Base-by-base conservation (phyloP, 2,888 invertebrate species). In the Tromatobia lineatoria region DNA sequence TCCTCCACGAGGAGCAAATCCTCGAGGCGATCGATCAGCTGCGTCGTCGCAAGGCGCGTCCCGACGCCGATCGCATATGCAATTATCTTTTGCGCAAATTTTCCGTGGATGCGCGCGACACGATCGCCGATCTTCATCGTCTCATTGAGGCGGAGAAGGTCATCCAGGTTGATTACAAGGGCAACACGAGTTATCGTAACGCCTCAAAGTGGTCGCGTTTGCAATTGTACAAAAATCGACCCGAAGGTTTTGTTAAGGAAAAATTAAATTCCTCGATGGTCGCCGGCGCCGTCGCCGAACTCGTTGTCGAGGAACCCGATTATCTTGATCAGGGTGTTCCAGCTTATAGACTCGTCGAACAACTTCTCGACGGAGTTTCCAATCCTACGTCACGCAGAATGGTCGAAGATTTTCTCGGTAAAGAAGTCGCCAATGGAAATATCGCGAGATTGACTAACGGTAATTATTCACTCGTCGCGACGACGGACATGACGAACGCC, bases 1-100 rank as follows among this genome's bases (percentile, higher is more conserved):
- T 96, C 93, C 95, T 95, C 94, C 95, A 96, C 94, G 96, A 96
- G 94, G 96, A 96, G 90, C 95, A 96, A 92, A 97, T 98, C 93
- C 95, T 98, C 91, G 97, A 97, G 93, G 97, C 97, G 90, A 97
- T 98, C 93, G 97, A 98, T 94, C 97, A 97, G 93, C 94, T 98
- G 92, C 96, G 97, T 88, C 95, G 96, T 83, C 95, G 98, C 90
- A 98, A 98, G 95, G 97, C 98, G 77, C 96, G 98, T 80, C 98
- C 98, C 71, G 97, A 98, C 93, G 95, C 97, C 86, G 96, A 97
- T 92, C 95, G 97, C 89, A 98, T 98, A 92, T 97, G 97, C 94
- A 97, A 97, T 94, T 97, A 96, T 95, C 95, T 98, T 93, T 95
- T 96, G 90, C 95, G 97, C 89, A 96, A 96, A 92, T 96, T 96